These are phyloP conservation scores for Harpagifer antarcticus DNA, from an alignment of 2,797 vertebrate species.

Conservation along the genomic window DNA sequence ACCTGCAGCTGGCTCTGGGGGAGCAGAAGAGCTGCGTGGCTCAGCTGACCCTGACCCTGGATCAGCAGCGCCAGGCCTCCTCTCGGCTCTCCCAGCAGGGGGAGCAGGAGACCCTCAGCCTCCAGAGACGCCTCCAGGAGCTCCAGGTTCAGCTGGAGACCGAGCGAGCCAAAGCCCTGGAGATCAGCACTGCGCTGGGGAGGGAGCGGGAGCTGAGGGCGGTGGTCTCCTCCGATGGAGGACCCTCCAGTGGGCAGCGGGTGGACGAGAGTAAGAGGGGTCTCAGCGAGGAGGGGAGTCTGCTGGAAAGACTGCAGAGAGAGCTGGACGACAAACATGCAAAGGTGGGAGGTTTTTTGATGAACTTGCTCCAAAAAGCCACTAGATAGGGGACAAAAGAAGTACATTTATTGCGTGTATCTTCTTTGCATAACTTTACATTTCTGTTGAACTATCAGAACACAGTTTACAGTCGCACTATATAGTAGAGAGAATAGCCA, in stretches of 20 bases:
- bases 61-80: conserved; percentile 87
- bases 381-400: not conserved
- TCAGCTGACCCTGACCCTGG: conserved; percentile 86
- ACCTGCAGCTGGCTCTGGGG: conserved; percentile 89
- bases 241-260: conserved; percentile 51
- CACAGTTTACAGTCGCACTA: too few relatives aligned
- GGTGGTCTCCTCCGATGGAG: conserved; percentile 27
- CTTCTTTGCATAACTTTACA: too few relatives aligned
- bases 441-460: too few relatives aligned
- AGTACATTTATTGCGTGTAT: not conserved
- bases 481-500: too few relatives aligned
- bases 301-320: conserved; percentile 88
- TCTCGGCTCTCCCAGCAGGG: conserved; percentile 86
- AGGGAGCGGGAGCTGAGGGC: conserved; percentile 86
- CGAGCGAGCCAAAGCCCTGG: conserved; percentile 85
- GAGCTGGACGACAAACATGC: conserved; percentile 91
- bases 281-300: conserved; percentile 46
- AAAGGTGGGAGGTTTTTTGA: conserved; percentile 68
- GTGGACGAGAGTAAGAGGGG: conserved; percentile 20
- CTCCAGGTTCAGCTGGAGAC: conserved; percentile 91
- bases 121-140: conserved; percentile 79
- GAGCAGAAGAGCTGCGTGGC: conserved; percentile 84
- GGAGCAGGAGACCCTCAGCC: conserved; percentile 82
- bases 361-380: not conserved
- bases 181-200: conserved; percentile 88